Evolutionary conservation across 2,888 invertebrate genomes (phyloP), one percentile per base, ranked within the genome.

Genomic region (Acronicta aceris): DNA sequence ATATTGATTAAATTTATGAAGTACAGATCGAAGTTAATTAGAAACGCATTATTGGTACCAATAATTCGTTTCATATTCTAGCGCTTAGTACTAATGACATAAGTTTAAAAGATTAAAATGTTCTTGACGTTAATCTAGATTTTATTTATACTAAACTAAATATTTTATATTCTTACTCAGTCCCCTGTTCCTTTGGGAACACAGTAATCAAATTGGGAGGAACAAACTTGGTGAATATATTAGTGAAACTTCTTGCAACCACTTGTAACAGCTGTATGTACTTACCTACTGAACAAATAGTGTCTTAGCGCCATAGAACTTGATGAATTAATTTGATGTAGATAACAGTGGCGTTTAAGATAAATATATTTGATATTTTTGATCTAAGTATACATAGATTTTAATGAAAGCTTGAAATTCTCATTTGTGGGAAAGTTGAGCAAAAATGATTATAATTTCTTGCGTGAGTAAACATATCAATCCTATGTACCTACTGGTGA

Each of bases 201-300:
- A n/a, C 51, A 54, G 50, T 61, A 67, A 76, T 79, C 58, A 66
- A 76, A 68, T 65, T 56, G 48, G 43, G 59, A 56, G 54, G 16
- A 54, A 51, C 62, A 64, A 80, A 78, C 66, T 83, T 73, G 48
- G 55, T 53, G 79, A 76, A 82, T 81, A 82, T 79, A 79, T 82
- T 79, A 74, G 45, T 15, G 27, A 43, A 79, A 74, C 65, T 75
- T 74, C 66, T 60, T 74, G 57, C 60, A 69, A 49, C 38, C 57
- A 78, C 72, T 69, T 72, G 65, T 53, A 65, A 65, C n/a, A n/a
- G n/a, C 65, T 43, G 60, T 68, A 40, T 43, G 61, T 68, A 40
- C n/a, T n/a, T n/a, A n/a, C n/a, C n/a, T n/a, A n/a, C 68, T 59
- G 38, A 53, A 62, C 60, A 65, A 69, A 74, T 50, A 70, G 61